Evolutionary conservation across 2,797 vertebrate genomes (phyloP), one percentile per base, ranked within the genome.

Genomic region (Lepidocolaptes lacrymiger): DNA sequence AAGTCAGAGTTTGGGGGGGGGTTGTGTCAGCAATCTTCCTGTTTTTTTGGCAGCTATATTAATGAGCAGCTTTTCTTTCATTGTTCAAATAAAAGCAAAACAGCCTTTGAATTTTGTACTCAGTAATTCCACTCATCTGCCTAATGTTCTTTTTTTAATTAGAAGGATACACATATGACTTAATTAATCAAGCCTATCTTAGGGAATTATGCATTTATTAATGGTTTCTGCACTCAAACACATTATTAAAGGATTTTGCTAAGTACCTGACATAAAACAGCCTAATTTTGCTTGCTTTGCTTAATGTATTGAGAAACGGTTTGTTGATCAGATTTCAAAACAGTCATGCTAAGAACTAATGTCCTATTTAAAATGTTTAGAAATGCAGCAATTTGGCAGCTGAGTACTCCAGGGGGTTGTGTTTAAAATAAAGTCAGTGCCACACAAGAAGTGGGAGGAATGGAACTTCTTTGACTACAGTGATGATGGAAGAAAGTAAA

Each of bases 181-280:
- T 98, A 98, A 98, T 98, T 98, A 98, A 98, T 98, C 97, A 98
- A 98, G 96, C 85, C 96, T 97, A 94, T 98, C 98, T 96, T 96
- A 81, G 97, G 96, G 97, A 98, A 98, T 98, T 98, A 98, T 94
- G 91, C 96, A 96, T 97, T 98, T 98, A 98, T 98, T 98, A 98
- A 98, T 98, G 97, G 95, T 97, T 97, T 97, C 94, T 97, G 94
- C 97, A 97, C 95, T 98, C 97, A 96, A 97, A 97, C 97, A 97
- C 95, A 89, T 98, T 98, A 98, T 98, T 98, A 97, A 96, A 92
- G 97, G 98, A 98, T 98, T 98, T 98, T 97, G 97, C 93, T 98
- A 98, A 98, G 97, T 97, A 97, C 96, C 96, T 98, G 96, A 98
- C 97, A 97, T 97, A 97, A 97, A 98, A 67, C 95, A 98, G 91